phyloP scores from a whole-genome alignment of 1,140 invertebrate genomes.

The Bombus affinis region DNA sequence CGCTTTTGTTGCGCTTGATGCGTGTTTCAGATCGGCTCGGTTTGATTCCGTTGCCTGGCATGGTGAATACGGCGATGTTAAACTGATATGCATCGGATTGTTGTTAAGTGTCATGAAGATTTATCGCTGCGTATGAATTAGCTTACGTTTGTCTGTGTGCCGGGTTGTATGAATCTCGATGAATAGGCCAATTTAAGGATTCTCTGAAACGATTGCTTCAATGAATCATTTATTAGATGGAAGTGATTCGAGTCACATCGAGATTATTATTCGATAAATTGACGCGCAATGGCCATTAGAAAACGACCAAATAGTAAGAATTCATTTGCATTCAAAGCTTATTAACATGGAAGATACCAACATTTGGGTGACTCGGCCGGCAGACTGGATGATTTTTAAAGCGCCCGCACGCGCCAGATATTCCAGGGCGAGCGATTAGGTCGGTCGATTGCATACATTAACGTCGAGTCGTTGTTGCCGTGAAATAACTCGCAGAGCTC shows the following conservation, averaged over 20 bases:
- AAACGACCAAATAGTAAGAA: not conserved
- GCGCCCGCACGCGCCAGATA: not conserved
- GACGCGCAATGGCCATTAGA: not conserved
- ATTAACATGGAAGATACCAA: not conserved
- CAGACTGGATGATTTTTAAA: not conserved
- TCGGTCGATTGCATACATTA: constrained; percentile 41
- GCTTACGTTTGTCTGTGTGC: constrained; percentile 6
- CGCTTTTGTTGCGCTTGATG: not conserved
- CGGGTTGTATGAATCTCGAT: not conserved
- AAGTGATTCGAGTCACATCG: not conserved
- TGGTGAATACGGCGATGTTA: not conserved
- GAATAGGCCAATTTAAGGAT: constrained; percentile 32
- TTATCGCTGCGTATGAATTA: constrained; percentile 16
- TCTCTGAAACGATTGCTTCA: not conserved
- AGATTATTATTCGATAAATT: not conserved
- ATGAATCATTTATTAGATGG: constrained; percentile 1
- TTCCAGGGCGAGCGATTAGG: not conserved
- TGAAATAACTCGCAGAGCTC: constrained; percentile 41
- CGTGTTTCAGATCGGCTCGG: not conserved
- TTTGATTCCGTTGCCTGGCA: constrained; percentile 2
- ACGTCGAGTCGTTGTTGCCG: constrained; percentile 18
- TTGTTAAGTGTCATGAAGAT: constrained; percentile 31
- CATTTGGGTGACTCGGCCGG: too few species aligned
- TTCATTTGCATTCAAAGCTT: not conserved
- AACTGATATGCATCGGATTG: constrained; percentile 12